A percentile compares a stretch with the other conserved stretches of the same genome.
Conservation (phyloP, 2,797 vertebrate species). For the Loris lydekkerianus region DNA sequence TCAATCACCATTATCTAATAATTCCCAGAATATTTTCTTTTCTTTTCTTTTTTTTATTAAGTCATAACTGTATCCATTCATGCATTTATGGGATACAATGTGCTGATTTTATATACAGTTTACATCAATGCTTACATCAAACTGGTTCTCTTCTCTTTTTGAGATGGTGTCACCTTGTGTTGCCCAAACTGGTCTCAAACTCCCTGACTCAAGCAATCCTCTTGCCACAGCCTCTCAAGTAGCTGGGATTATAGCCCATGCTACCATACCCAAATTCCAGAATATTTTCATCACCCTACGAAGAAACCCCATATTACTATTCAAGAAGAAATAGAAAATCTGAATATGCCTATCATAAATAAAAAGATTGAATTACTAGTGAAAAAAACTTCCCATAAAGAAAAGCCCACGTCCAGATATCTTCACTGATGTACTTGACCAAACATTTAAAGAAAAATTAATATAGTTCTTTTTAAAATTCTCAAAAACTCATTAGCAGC, state of each 20-base stretch:
- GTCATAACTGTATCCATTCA: too few species aligned
- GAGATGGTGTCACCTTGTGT: neutral
- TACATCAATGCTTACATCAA: too few species aligned
- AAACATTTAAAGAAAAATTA: too few species aligned
- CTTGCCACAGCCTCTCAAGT: too few species aligned
- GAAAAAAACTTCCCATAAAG: neutral
- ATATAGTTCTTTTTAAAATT: too few species aligned
- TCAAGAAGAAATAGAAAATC: slow-evolving; percentile 17
- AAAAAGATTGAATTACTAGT: neutral
- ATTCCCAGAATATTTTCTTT: slow-evolving; percentile 1
- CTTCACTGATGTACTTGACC: too few species aligned
- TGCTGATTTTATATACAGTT: too few species aligned
- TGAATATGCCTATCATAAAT: neutral
- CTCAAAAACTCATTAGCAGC: neutral
- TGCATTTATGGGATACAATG: too few species aligned
- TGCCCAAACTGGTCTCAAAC: neutral
- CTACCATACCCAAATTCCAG: neutral
- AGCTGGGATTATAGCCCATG: too few species aligned
- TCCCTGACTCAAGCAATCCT: too few species aligned
- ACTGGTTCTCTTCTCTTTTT: neutral
- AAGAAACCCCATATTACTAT: neutral
- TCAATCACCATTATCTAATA: neutral
- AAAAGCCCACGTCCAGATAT: neutral
- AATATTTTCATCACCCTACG: neutral
- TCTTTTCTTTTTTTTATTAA: too few species aligned